Percentiles rank a stretch among this genome's conserved stretches.
Evolutionary conservation across 2,797 vertebrate genomes (phyloP).

Genomic region (Ptychobarbus kaznakovi): DNA sequence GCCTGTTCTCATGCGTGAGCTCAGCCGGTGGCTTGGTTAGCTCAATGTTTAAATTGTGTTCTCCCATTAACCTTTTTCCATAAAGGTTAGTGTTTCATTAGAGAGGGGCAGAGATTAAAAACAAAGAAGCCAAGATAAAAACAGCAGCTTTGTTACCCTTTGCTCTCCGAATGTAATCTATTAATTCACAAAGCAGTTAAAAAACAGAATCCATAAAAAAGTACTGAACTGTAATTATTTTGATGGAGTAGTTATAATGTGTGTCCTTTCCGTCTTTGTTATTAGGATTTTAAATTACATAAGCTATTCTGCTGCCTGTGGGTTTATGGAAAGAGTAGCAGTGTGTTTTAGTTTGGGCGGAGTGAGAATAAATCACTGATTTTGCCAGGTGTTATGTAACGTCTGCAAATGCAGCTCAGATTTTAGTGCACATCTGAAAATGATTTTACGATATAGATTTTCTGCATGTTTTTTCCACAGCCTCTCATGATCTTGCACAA

Average conservation of each 20-base stretch:
- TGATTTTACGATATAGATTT: slow-evolving; percentile 9
- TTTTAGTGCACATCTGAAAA: slow-evolving; percentile 37
- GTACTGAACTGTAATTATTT: background rate
- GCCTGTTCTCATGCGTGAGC: background rate
- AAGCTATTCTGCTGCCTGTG: slow-evolving; percentile 21
- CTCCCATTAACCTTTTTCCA: slow-evolving; percentile 24
- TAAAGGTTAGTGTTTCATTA: slow-evolving; percentile 28
- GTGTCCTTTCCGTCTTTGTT: background rate
- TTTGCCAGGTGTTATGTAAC: slow-evolving; percentile 73
- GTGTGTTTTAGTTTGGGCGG: slow-evolving; percentile 19
- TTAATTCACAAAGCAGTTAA: background rate
- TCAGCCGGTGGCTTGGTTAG: slow-evolving; percentile 8
- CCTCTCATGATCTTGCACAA: background rate
- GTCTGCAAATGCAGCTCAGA: slow-evolving; percentile 59
- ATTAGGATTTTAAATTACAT: slow-evolving; percentile 11
- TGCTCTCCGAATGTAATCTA: background rate
- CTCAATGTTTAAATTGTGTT: slow-evolving; percentile 9
- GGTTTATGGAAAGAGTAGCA: slow-evolving; percentile 14
- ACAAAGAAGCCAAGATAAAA: background rate
- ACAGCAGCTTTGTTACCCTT: slow-evolving; percentile 2
- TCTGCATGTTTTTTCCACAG: slow-evolving; percentile 27
- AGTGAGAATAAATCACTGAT: slow-evolving; percentile 25
- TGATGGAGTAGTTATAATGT: background rate
- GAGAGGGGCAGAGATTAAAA: background rate
- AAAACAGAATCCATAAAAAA: background rate